Conservation (phyloP, 2,797 vertebrate genomes). For the Enteromius unitaeniatus region DNA sequence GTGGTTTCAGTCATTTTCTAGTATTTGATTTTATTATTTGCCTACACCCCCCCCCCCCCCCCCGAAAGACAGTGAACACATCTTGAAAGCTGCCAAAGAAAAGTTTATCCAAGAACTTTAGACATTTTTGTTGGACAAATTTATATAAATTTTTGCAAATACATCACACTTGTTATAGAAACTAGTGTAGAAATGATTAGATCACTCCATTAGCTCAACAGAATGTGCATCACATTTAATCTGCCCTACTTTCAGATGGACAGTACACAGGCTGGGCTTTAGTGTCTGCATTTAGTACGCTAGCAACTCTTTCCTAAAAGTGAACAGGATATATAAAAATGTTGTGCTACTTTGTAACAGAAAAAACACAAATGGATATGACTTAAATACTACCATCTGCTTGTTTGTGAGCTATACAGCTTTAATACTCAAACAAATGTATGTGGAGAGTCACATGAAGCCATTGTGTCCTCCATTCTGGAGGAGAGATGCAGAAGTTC, state of each 20-base stretch:
- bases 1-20: neutral
- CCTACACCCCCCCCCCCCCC: neutral
- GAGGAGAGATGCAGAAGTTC: neutral
- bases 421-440: neutral
- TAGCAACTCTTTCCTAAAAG: neutral
- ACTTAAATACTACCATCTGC: neutral
- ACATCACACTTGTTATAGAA: neutral
- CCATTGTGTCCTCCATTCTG: neutral
- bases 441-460: neutral
- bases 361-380: neutral
- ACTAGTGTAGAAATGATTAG: neutral
- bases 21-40: neutral
- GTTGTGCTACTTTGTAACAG: neutral
- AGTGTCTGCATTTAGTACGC: neutral
- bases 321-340: neutral
- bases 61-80: neutral
- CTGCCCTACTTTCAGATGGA: neutral
- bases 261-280: neutral
- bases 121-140: neutral
- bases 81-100: conserved; percentile 1
- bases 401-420: conserved; percentile 2
- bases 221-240: neutral
- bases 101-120: neutral
- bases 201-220: neutral
- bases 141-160: neutral